These are phyloP conservation scores for Caenorhabditis tropicalis DNA, from an alignment of 1,140 invertebrate species.

Conservation along the genomic window DNA sequence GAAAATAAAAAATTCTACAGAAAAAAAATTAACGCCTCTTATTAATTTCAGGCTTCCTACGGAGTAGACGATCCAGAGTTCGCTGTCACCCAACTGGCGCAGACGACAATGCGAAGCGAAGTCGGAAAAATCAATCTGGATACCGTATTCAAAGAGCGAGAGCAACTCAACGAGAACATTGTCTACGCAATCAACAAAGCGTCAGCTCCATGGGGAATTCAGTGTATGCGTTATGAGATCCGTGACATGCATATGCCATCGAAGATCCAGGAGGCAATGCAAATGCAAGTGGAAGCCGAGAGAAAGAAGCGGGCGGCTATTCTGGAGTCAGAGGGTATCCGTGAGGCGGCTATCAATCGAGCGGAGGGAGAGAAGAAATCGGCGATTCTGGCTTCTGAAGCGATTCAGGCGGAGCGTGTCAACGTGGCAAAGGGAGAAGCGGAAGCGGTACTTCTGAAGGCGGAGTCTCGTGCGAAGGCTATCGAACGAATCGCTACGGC, in stretches of 20 bases:
- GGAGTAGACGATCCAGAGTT: constrained; percentile 99
- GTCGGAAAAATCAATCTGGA: constrained; percentile 97
- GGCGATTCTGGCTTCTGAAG: constrained; percentile 86
- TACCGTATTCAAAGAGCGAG: constrained; percentile 94
- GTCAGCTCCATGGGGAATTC: constrained; percentile 94
- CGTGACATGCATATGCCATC: constrained; percentile 87
- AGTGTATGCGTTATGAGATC: constrained; percentile 97
- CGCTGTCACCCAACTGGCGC: constrained; percentile 96
- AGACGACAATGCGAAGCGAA: constrained; percentile 98
- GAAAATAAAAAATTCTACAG: too few relatives aligned
- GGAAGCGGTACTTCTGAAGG: constrained; percentile 80
- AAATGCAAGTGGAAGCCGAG: constrained; percentile 99
- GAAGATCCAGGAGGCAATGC: constrained; percentile 97
- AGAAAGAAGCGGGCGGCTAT: constrained; percentile 93
- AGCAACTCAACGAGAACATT: constrained; percentile 92
- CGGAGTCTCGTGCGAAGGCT: constrained; percentile 76
- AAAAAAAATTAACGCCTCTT: too few relatives aligned
- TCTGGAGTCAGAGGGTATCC: constrained; percentile 85
- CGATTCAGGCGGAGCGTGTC: constrained; percentile 82
- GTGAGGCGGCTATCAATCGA: constrained; percentile 94
- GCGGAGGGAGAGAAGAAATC: constrained; percentile 92
- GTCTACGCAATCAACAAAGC: constrained; percentile 95
- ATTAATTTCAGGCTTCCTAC: constrained; percentile 81
- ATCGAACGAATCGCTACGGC: constrained; percentile 47
- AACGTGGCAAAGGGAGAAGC: constrained; percentile 84